Evolutionary conservation across 2,113 vertebrate species (phyloP).

Genomic region (Cygnus buccinator): DNA sequence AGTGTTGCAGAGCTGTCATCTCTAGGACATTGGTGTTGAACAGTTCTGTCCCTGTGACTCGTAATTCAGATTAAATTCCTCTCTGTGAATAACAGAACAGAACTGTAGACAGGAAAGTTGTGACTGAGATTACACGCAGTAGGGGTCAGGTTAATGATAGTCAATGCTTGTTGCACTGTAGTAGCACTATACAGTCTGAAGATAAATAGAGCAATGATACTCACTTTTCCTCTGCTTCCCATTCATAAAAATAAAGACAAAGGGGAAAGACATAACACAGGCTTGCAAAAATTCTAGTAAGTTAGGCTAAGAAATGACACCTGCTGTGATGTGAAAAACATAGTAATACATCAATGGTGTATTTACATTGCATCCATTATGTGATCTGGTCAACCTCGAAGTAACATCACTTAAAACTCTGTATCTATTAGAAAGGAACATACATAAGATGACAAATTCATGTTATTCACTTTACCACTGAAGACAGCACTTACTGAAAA

Average conservation of each 20-base stretch:
- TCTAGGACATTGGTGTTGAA: background rate
- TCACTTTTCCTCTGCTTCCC: background rate
- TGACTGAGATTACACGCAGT: background rate
- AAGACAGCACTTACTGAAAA: background rate
- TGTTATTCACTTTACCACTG: background rate
- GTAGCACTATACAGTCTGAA: background rate
- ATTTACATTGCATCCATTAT: background rate
- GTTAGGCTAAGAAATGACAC: background rate
- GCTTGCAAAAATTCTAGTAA: background rate
- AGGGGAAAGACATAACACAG: background rate
- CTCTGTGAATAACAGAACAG: background rate
- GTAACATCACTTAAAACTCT: background rate
- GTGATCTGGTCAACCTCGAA: background rate
- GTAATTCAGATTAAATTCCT: background rate
- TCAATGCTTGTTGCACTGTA: background rate
- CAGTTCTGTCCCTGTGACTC: background rate
- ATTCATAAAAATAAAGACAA: background rate
- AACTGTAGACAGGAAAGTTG: background rate
- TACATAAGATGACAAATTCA: background rate
- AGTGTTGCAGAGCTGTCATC: background rate
- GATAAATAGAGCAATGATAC: background rate
- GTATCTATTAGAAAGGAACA: background rate
- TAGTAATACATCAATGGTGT: background rate
- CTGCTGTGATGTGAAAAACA: background rate
- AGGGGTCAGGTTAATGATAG: background rate